Evolutionary conservation across 2,888 invertebrate genomes (phyloP).

Genomic region (Diaprepes abbreviatus): DNA sequence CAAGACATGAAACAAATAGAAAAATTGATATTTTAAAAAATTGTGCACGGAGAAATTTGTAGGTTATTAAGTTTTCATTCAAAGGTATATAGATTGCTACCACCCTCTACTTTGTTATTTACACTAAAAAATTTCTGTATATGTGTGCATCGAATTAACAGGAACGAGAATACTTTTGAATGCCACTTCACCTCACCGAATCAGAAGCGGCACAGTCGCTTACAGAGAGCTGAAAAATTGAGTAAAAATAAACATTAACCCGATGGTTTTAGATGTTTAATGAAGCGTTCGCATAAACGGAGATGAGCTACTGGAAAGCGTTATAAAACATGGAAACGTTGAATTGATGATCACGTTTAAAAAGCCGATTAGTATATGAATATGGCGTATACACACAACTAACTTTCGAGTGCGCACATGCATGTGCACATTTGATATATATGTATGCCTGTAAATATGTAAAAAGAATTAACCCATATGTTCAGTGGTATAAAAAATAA

Average conservation of each 20-base stretch:
- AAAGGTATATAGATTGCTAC: too few species aligned
- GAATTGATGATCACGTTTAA: slow-evolving; percentile 24
- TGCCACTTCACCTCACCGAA: slow-evolving; percentile 36
- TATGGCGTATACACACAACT: slow-evolving; percentile 36
- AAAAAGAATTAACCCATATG: slow-evolving; percentile 21
- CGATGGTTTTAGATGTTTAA: slow-evolving; percentile 21
- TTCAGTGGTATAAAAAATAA: slow-evolving; percentile 5
- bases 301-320: slow-evolving; percentile 23
- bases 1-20: too few species aligned
- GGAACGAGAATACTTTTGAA: slow-evolving; percentile 34
- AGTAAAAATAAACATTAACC: slow-evolving; percentile 37
- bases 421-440: slow-evolving; percentile 23
- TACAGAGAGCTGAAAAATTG: slow-evolving; percentile 26
- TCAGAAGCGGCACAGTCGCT: slow-evolving; percentile 33
- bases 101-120: too few species aligned
- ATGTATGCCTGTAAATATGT: slow-evolving; percentile 3
- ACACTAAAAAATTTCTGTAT: background rate
- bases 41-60: too few species aligned
- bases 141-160: slow-evolving; percentile 33
- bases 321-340: slow-evolving; percentile 26
- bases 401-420: slow-evolving; percentile 32
- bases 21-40: too few species aligned
- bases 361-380: slow-evolving; percentile 41
- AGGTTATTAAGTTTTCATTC: too few species aligned
- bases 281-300: slow-evolving; percentile 41